Conservation (phyloP, 2,797 vertebrate genomes). For the Darevskia nairensis region DNA sequence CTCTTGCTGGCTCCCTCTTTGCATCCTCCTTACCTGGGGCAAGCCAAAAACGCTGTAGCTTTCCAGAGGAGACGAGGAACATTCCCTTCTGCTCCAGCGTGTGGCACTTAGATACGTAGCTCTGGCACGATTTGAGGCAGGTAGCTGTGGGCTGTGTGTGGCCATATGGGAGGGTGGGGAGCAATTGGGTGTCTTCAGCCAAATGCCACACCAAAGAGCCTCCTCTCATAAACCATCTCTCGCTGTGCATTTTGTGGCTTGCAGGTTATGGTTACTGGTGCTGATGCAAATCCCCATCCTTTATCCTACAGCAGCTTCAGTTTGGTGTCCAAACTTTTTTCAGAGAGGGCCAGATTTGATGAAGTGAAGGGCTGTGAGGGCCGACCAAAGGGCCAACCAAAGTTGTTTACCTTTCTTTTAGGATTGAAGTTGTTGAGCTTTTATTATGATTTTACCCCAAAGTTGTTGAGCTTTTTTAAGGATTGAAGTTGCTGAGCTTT, state of each 20-base stretch:
- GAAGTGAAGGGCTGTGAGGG: too few relatives aligned
- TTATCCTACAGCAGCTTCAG: background rate
- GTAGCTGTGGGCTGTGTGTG: background rate
- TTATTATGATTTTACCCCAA: too few relatives aligned
- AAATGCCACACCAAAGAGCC: background rate
- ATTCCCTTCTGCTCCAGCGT: background rate
- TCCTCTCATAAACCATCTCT: too few relatives aligned
- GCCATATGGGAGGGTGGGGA: too few relatives aligned
- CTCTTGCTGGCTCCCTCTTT: background rate
- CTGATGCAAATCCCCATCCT: background rate
- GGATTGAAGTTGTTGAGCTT: too few relatives aligned
- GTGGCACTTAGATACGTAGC: background rate
- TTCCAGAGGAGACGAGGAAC: background rate
- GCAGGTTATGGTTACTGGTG: background rate
- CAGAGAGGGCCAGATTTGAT: too few relatives aligned
- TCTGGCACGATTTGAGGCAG: background rate
- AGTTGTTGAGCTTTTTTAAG: too few relatives aligned
- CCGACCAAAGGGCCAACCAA: too few relatives aligned
- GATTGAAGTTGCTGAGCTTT: too few relatives aligned
- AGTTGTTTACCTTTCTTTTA: too few relatives aligned
- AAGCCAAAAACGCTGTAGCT: background rate
- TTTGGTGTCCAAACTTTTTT: background rate
- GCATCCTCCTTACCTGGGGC: constrained; percentile 21
- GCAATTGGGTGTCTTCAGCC: background rate
- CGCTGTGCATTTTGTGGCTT: background rate